A percentile compares a stretch with the other conserved stretches of the same genome.
phyloP scores from a whole-genome alignment of 92 coral and sea anemone genomes.

The Diadumene lineata region DNA sequence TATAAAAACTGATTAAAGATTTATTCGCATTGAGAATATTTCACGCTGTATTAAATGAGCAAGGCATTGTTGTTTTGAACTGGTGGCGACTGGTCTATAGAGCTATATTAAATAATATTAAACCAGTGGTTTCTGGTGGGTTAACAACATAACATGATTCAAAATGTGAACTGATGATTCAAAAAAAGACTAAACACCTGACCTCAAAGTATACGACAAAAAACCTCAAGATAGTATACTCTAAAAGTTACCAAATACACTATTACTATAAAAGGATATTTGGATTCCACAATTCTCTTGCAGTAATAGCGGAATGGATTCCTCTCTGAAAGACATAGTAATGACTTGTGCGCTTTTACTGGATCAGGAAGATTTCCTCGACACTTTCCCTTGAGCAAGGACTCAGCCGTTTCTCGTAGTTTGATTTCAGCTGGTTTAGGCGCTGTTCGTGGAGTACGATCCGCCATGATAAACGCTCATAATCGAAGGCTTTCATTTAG shows the following conservation, averaged over 20 bases:
- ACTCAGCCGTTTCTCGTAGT: conserved; percentile 73
- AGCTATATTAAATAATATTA: conserved; percentile 5
- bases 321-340: conserved; percentile 75
- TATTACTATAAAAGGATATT: no score
- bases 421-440: conserved; percentile 63
- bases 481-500: neutral
- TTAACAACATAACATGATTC: conserved; percentile 11
- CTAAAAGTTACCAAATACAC: neutral
- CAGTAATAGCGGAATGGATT: conserved; percentile 82
- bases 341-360: conserved; percentile 53
- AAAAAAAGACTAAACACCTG: conserved; percentile 14
- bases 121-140: no score
- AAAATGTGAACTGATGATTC: neutral
- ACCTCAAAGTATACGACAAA: neutral
- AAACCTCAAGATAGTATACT: neutral
- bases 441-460: neutral
- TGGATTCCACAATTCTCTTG: conserved; percentile 87
- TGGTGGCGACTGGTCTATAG: neutral
- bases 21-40: neutral
- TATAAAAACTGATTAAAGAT: neutral
- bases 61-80: neutral
- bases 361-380: conserved; percentile 31
- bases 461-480: conserved; percentile 70
- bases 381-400: conserved; percentile 77
- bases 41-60: neutral